These are phyloP conservation scores for Drosophila quinaria DNA, from an alignment of 2,888 invertebrate genomes.

Conservation along the genomic window DNA sequence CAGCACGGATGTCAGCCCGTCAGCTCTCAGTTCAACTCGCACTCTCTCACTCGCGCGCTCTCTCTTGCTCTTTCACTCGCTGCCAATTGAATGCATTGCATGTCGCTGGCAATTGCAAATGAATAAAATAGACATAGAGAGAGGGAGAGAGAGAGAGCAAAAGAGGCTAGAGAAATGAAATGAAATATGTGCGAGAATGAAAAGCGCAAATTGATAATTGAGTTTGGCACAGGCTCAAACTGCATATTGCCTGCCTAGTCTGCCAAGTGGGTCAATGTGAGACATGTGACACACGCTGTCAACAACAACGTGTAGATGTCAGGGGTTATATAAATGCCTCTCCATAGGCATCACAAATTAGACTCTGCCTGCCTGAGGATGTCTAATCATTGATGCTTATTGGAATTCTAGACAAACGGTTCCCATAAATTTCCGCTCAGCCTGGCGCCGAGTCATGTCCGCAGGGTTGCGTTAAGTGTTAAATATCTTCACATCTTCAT, in stretches of 20 bases:
- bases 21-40: conserved; percentile 10
- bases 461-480: conserved; percentile 31
- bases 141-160: not conserved
- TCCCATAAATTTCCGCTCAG: conserved; percentile 55
- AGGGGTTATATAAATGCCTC: conserved; percentile 16
- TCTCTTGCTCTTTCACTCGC: not conserved
- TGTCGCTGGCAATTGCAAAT: conserved; percentile 41
- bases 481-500: conserved; percentile 13
- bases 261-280: conserved; percentile 76
- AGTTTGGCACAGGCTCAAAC: conserved; percentile 75
- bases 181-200: conserved; percentile 45
- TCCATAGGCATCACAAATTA: conserved; percentile 21
- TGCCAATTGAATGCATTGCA: conserved; percentile 25
- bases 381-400: conserved; percentile 29
- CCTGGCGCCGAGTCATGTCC: conserved; percentile 41
- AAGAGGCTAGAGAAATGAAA: conserved; percentile 27
- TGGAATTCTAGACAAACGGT: conserved; percentile 38
- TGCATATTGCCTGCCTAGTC: conserved; percentile 49
- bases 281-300: conserved; percentile 29
- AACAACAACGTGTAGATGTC: conserved; percentile 9
- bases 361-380: conserved; percentile 5
- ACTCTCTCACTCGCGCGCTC: not conserved
- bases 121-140: conserved; percentile 25
- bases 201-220: conserved; percentile 77
- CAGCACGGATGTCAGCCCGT: not conserved